A percentile compares a stretch with the other conserved stretches of the same genome.
These are phyloP conservation scores for Sesamia inferens DNA, from an alignment of 2,888 invertebrate species.

Conservation along the genomic window DNA sequence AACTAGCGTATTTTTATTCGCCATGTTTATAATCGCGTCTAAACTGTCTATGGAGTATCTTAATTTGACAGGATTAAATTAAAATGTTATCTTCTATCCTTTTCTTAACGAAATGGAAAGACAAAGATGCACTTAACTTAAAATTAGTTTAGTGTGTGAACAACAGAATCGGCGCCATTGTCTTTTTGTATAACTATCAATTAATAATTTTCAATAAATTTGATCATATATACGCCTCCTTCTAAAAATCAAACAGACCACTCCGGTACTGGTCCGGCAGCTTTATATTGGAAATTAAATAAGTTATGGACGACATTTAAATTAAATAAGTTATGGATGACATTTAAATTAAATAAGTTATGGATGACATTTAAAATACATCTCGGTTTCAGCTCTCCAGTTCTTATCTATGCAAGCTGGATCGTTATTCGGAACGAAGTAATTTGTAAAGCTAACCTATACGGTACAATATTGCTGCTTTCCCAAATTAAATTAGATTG, in stretches of 20 bases:
- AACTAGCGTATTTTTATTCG: too few relatives aligned
- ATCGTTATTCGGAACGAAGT: slow-evolving; percentile 52
- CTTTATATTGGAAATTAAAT: not conserved
- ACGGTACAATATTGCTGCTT: slow-evolving; percentile 44
- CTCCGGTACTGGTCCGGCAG: not conserved
- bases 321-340: slow-evolving; percentile 1
- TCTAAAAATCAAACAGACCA: not conserved
- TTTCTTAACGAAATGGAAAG: too few relatives aligned
- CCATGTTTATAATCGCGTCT: too few relatives aligned
- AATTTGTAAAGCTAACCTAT: slow-evolving; percentile 51
- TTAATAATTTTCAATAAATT: not conserved
- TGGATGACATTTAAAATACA: not conserved
- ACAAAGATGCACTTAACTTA: too few relatives aligned
- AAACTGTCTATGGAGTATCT: too few relatives aligned
- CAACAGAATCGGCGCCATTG: too few relatives aligned
- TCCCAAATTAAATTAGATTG: slow-evolving; percentile 64
- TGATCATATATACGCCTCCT: not conserved
- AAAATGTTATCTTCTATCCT: too few relatives aligned
- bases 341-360: not conserved
- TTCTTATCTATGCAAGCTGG: slow-evolving; percentile 32
- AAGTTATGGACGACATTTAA: too few relatives aligned
- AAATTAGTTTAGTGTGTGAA: too few relatives aligned
- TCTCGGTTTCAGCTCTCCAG: slow-evolving; percentile 3
- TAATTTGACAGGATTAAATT: too few relatives aligned
- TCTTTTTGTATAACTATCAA: not conserved